Evolutionary conservation across 2,113 vertebrate genomes (phyloP).

Genomic region (Barnardius zonarius): DNA sequence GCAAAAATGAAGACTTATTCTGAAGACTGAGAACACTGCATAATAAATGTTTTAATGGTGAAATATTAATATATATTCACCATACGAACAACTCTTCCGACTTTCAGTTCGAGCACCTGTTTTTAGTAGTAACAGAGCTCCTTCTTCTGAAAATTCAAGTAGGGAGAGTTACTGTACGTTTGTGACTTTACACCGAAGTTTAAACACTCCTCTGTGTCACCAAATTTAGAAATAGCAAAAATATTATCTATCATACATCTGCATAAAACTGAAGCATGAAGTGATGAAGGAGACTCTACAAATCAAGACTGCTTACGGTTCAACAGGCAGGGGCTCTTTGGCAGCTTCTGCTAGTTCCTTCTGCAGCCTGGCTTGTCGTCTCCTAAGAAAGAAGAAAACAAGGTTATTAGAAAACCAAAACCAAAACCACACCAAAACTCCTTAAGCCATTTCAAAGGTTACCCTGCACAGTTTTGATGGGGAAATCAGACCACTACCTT

Average conservation of each 20-base stretch:
- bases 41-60: not conserved
- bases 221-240: not conserved
- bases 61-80: not conserved
- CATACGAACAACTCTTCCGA: not conserved
- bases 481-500: not conserved
- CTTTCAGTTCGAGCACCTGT: not conserved
- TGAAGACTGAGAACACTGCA: not conserved
- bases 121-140: not conserved
- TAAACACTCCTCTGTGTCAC: not conserved
- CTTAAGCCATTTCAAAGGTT: not conserved
- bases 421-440: not conserved
- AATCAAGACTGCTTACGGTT: slow-evolving; percentile 81
- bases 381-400: slow-evolving; percentile 65
- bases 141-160: not conserved
- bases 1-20: not conserved
- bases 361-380: slow-evolving; percentile 92
- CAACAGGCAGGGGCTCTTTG: slow-evolving; percentile 91
- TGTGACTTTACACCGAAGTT: not conserved
- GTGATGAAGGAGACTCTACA: not conserved
- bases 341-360: slow-evolving; percentile 98
- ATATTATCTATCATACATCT: not conserved
- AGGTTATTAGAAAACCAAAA: not conserved
- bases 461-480: not conserved
- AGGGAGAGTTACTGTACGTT: not conserved
- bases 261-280: not conserved